Evolutionary conservation across 2,113 vertebrate species (phyloP), one percentile per base, ranked within the genome.

Genomic region (Ictalurus punctatus): DNA sequence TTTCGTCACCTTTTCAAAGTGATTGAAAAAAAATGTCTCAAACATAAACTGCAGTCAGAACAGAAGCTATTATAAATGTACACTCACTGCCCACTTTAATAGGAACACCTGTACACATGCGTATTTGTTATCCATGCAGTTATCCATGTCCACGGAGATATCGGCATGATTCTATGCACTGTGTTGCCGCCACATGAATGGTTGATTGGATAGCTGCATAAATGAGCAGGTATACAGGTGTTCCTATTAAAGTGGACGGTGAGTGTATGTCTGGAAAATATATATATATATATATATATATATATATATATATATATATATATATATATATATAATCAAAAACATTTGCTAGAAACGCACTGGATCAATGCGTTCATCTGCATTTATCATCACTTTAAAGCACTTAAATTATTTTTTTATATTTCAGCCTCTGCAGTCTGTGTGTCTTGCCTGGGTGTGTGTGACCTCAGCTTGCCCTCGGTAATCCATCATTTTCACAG

Each of bases 401-500:
- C 16, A 37, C 54, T 25, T 21, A 34, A 23, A 67, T 84, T 4
- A 37, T 61, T 83, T n/a, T 27, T 52, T 17, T 59, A 59, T 59
- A 59, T 59, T 25, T 78, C 56, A 25, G 27, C 14, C 40, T 44
- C 25, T 25, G 17, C 25, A 34, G 76, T 19, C 27, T 81, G 86
- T 54, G 63, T 81, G 79, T 86, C 69, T 78, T 25, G 12, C 6
- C 13, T 80, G 48, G 9, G 65, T 86, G 71, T 63, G 44, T 74
- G 21, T 86, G 81, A 83, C 65, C 69, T 63, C 65, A 52, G 67
- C 65, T 86, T 76, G 58, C 27, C 80, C 81, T 76, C n/a, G 2
- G 27, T 30, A 25, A 74, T 88, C 87, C 65, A 27, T 84, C 40
- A 74, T 44, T 63, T 83, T 84, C 69, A 7, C 25, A 84, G 37